These are phyloP conservation scores for Jaculus jaculus DNA, from an alignment of 2,113 vertebrate species.

Conservation along the genomic window DNA sequence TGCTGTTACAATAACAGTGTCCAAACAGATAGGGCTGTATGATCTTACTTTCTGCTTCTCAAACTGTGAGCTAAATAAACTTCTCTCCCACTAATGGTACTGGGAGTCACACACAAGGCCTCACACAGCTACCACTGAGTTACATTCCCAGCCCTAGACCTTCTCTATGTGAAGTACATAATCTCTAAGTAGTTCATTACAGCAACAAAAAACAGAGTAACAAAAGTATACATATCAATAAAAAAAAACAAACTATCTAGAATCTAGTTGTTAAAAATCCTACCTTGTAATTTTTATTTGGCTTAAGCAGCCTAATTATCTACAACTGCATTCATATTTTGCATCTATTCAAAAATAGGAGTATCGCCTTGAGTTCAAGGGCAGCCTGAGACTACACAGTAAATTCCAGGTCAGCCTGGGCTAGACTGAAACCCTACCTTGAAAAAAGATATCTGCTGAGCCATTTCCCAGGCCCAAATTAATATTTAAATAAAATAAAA, in stretches of 20 bases:
- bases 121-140: not conserved
- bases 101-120: no score
- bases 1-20: not conserved
- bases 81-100: no score
- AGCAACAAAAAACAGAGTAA: not conserved
- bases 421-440: no score
- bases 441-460: no score
- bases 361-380: no score
- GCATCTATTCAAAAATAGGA: conserved; percentile 26
- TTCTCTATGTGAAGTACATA: not conserved
- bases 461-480: not conserved
- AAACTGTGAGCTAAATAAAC: not conserved
- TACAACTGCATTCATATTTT: not conserved
- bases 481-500: conserved; percentile 4
- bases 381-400: no score
- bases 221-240: not conserved
- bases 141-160: not conserved
- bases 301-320: not conserved
- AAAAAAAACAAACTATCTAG: not conserved
- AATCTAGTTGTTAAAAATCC: not conserved
- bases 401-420: no score
- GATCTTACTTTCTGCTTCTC: not conserved
- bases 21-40: not conserved
- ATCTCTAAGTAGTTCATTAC: not conserved
- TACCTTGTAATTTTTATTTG: conserved; percentile 23